Percentiles rank a stretch among this genome's conserved stretches.
Evolutionary conservation across 2,113 vertebrate species (phyloP).

Genomic region (Mesocricetus auratus): DNA sequence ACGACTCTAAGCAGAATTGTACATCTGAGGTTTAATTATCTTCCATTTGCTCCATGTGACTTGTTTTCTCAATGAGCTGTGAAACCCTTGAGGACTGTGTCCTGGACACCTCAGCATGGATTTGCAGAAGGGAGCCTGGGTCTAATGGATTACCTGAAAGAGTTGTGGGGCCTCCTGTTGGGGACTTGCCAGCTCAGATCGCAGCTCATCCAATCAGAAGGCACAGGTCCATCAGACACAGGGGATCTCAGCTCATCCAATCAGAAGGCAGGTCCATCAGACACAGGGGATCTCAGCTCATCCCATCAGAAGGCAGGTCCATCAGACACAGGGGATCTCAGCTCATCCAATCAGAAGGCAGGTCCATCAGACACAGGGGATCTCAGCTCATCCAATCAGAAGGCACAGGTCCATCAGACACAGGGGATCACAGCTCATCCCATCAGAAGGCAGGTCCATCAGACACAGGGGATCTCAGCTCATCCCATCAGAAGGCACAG

Average conservation of each 20-base stretch:
- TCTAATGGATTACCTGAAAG: neutral
- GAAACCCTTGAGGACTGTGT: neutral
- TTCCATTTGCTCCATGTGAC: neutral
- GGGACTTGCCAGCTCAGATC: neutral
- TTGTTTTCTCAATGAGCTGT: conserved; percentile 19
- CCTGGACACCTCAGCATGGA: neutral
- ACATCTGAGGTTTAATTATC: neutral
- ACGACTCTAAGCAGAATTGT: neutral
- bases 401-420: neutral
- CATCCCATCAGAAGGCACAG: neutral
- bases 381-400: neutral
- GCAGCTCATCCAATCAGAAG: neutral
- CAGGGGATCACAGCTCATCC: neutral
- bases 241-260: neutral
- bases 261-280: neutral
- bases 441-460: neutral
- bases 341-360: neutral
- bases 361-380: neutral
- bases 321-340: neutral
- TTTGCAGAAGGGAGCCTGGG: neutral
- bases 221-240: neutral
- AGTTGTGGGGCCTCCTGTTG: neutral
- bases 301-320: neutral
- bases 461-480: neutral
- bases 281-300: neutral